Percentiles rank a stretch among this genome's conserved stretches.
These are phyloP conservation scores for Adoxophyes honmai DNA, from an alignment of 1,140 invertebrate genomes.

Conservation along the genomic window DNA sequence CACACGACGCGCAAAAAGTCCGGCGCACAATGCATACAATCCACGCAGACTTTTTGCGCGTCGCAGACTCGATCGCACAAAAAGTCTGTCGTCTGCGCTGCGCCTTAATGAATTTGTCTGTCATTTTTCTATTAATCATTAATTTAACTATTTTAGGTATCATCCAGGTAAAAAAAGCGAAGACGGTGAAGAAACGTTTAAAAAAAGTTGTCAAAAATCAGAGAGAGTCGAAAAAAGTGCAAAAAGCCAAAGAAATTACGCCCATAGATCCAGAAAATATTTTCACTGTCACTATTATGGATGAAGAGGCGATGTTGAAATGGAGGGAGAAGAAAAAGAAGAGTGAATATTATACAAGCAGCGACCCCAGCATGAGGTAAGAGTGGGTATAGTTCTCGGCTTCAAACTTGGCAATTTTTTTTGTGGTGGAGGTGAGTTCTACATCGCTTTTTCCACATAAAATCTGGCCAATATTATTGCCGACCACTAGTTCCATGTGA, in stretches of 20 bases:
- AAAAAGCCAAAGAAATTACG: neutral
- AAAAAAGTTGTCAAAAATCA: neutral
- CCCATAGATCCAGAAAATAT: neutral
- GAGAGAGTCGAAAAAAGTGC: neutral
- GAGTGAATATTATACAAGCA: neutral
- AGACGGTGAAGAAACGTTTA: neutral
- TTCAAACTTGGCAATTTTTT: too few relatives aligned
- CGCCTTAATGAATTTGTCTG: neutral
- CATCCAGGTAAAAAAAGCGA: neutral
- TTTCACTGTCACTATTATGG: neutral
- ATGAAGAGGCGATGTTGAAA: neutral
- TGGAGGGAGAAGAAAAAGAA: slow-evolving; percentile 4
- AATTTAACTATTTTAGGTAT: neutral
- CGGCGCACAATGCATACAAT: too few relatives aligned
- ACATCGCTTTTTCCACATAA: too few relatives aligned
- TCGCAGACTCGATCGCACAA: too few relatives aligned
- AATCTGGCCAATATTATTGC: too few relatives aligned
- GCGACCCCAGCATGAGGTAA: neutral
- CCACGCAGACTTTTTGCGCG: too few relatives aligned
- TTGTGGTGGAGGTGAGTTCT: too few relatives aligned
- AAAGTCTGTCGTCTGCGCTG: too few relatives aligned
- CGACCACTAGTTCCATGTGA: too few relatives aligned
- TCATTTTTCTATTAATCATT: neutral
- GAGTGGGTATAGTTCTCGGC: too few relatives aligned
- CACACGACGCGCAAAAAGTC: too few relatives aligned